Evolutionary conservation across 2,113 vertebrate species (phyloP), one percentile per base, ranked within the genome.

Genomic region (Sus scrofa): DNA sequence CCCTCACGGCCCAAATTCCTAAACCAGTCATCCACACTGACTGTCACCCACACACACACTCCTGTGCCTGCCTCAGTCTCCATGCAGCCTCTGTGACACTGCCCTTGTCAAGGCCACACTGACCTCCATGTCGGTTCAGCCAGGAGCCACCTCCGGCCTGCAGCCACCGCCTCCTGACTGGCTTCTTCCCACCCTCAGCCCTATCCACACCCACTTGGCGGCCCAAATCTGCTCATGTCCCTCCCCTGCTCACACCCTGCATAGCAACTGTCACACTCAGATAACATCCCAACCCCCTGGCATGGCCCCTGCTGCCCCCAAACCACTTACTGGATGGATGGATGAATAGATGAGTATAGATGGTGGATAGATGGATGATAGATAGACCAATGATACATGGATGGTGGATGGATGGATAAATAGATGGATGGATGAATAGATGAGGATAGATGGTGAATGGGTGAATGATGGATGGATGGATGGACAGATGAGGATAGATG

Each of bases 11-110:
- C 12, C 13, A 13, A 10, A 37, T 37, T 56, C n/a, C n/a, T 19
- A 18, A n/a, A 58, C 78, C 58, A 56, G 4, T 10, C 0, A 0
- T 9, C 50, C 30, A 22, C 7, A 13, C 32, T 30, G 18, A 15
- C 12, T 44, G 10, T 30, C 32, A 30, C 24, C 19, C 22, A 16
- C 60, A 10, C 56, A 62, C 52, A 37, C 37, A 70, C 34, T 20
- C 50, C 32, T 32, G 56, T 50, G 24, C 52, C 34, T n/a, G 19
- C 24, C 2, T 5, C n/a, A 4, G 65, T 56, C 63, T 74, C 26
- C 6, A 1, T 0, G 16, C 39, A 20, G 27, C 24, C 90, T 39
- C 68, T 27, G 11, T 5, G 1, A 30, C 63, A 24, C 19, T 34
- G 71, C 44, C 6, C n/a, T 30, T 11, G 2, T 9, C 1, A 1